Evolutionary conservation across 2,888 invertebrate species (phyloP).

Genomic region (Atherix ibis): DNA sequence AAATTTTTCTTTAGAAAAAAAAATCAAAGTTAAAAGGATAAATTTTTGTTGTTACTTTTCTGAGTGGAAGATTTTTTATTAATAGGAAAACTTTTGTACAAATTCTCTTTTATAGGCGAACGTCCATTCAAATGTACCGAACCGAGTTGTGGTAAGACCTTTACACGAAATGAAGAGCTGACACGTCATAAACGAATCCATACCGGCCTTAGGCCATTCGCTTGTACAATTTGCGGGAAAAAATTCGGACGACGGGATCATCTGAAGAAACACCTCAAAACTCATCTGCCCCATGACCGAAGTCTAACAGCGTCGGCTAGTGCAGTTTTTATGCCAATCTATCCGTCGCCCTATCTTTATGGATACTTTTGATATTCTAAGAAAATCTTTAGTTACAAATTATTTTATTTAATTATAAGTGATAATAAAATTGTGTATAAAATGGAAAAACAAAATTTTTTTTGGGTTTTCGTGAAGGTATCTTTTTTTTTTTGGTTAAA

Average conservation of each 20-base stretch:
- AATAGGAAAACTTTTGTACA: background rate
- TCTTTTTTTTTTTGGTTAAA: no score
- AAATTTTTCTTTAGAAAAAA: background rate
- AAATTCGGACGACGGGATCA: conserved; percentile 89
- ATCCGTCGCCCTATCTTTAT: conserved; percentile 42
- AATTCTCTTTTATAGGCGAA: conserved; percentile 45
- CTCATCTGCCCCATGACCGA: conserved; percentile 51
- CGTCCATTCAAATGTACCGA: conserved; percentile 77
- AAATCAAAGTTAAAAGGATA: background rate
- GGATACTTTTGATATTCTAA: no score
- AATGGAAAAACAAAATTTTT: no score
- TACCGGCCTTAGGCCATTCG: conserved; percentile 70
- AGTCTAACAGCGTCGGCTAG: conserved; percentile 46
- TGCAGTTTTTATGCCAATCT: conserved; percentile 44
- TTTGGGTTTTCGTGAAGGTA: no score
- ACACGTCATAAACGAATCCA: conserved; percentile 85
- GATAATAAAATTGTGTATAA: no score
- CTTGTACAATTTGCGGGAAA: conserved; percentile 79
- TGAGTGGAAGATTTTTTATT: background rate
- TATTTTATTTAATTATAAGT: no score
- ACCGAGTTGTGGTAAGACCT: conserved; percentile 72
- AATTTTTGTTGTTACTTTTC: background rate
- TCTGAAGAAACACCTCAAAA: conserved; percentile 82
- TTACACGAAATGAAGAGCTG: conserved; percentile 81
- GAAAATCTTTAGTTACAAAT: no score